Base-by-base conservation (phyloP, 2,797 vertebrate genomes). In the Protosalanx chinensis region DNA sequence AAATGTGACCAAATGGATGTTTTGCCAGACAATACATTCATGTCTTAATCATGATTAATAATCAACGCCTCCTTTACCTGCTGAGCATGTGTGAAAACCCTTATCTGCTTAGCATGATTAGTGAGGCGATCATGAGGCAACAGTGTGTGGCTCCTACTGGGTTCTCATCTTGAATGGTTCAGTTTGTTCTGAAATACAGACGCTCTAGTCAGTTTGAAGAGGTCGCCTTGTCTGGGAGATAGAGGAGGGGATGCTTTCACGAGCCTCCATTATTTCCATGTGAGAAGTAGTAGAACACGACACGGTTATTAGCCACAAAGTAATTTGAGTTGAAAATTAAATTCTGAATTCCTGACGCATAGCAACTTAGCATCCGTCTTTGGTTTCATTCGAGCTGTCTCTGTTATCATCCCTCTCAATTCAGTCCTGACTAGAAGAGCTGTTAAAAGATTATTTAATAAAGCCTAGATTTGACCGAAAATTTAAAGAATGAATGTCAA, bases 401-500 rank as follows among this genome's bases (percentile, higher is more conserved):
- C 4, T 49, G 10, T n/a, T 18, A 5, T 41, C 29, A 18, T 68
- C 61, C 62, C 30, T 41, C 12, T 32, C 32, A 7, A 33, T 64
- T 33, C 30, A 33, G 32, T 6, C 16, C 5, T 18, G 30, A 18
- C 30, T 64, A 33, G 62, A n/a, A 33, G 32, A 35, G 33, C 16
- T 35, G 32, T 82, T 75, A 76, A 49, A 73, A 79, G 72, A 79
- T 67, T 63, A 73, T 56, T 73, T 49, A 64, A 67, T 82, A 60
- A 35, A 64, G 41, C 41, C 41, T 46, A 68, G 49, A 59, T 59
- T 76, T 57, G 62, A 69, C 20, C 41, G 15, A 16, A 65, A 73
- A 41, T 4, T 37, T 46, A 6, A 7, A 51, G 10, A 63, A 13
- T 5, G 2, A 32, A 46, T 68, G 64, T 75, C 62, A 70, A 61